Evolutionary conservation across 1,140 invertebrate genomes (phyloP), one percentile per base, ranked within the genome.

Genomic region (Eriocheir sinensis): DNA sequence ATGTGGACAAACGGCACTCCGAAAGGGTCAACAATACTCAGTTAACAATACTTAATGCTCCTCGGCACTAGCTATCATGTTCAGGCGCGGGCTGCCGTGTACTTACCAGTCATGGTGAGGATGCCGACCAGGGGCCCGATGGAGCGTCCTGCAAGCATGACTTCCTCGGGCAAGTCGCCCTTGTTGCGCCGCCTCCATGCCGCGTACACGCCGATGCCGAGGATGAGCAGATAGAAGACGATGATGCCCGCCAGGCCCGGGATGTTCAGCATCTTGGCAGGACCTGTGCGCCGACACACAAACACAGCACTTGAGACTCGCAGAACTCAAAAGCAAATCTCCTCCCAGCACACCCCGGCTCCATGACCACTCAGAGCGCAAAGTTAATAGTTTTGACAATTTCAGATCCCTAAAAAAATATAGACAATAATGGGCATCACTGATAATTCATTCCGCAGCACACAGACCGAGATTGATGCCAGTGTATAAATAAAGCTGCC

Each of bases 91-190:
- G 6, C 38, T 98, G 8, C 6, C 40, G 6, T 3, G 0, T 32
- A 94, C 93, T 90, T 32, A 94, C 93, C 93, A 96, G 99, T 99
- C 99, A 99, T 99, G 30, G 99, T 99, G 96, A 99, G 99, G 95
- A 99, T 99, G 30, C 99, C 99, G 85, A 99, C 99, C 96, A 99
- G 98, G 2, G 99, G 97, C 3, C 99, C 99, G 96, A 99, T 99
- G 96, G 99, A 99, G 86, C 99, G 97, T 0, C 99, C 99, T 0
- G 99, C 99, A 96, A 99, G 97, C 99, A 99, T 99, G 21, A 99
- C 99, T 97, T 99, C 99, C 97, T 99, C 99, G 96, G 89, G 85
- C 15, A 40, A n/a, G 27, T 15, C 85, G 8, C 60, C 60, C 6
- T 81, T 83, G 86, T 44, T 15, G 8, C 79, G 41, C 0, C 93